Base-by-base conservation (phyloP, 2,888 invertebrate species). In the Timema cristinae region DNA sequence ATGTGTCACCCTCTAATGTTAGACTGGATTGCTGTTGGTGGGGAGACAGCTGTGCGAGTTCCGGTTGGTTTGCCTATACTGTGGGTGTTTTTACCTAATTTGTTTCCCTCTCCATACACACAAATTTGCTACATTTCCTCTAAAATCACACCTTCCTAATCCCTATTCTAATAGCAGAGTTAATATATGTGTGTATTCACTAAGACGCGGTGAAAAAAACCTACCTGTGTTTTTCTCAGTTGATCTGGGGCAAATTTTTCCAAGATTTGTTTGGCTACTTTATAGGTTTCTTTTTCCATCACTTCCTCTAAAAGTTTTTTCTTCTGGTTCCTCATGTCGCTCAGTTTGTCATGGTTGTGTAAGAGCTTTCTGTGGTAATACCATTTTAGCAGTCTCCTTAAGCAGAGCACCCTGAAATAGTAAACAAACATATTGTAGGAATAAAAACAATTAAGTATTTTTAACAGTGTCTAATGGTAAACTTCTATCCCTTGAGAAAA, bases 281-380 rank as follows among this genome's bases (percentile, higher is more conserved):
- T 98, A 81, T 97, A 99, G 0, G 97, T 98, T 83, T 98, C 98
- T 54, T 91, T 98, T 80, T 98, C 97, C 90, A 95, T 97, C 51
- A 99, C 97, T 80, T 95, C 92, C 79, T 98, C 97, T 72, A 99
- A 84, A 75, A 98, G 90, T 81, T 92, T 90, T 81, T 90, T 92
- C 80, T 95, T 97, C 79, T 94, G 90, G n/a, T 89, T 88, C 77
- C 89, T 86, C 82, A 96, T 87, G 70, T 87, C 87, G 67, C 83
- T 83, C 56, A 95, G 83, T 80, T 91, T 91, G 71, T 87, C 85
- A 80, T 92, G 90, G 83, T 94, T 95, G 80, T 89, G 89, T 73
- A 88, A 87, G 69, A 96, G 85, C 80, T 92, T 91, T 81, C 93
- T 88, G 77, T 91, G 90, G 82, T 93, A 98, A 82, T 95, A 96